Conservation (phyloP, 2,888 invertebrate species). For the Rosalia funebris region DNA sequence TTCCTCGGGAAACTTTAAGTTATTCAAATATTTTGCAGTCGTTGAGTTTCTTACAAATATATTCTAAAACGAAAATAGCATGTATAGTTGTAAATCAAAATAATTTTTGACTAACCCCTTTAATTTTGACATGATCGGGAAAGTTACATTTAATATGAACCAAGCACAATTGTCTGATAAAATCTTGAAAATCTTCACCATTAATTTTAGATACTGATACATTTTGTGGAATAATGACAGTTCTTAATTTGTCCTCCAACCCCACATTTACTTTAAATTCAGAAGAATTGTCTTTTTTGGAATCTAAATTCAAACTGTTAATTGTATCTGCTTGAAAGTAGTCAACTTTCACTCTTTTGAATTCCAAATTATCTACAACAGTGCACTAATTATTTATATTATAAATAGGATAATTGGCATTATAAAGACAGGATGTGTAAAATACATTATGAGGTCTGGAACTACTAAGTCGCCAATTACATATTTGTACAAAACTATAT, state of each 20-base stretch:
- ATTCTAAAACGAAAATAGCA: slow-evolving; percentile 59
- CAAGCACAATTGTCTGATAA: slow-evolving; percentile 64
- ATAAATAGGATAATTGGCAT: too few species aligned
- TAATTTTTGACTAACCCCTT: slow-evolving; percentile 62
- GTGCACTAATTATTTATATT: too few species aligned
- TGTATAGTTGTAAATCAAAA: slow-evolving; percentile 3
- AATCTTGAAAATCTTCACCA: slow-evolving; percentile 63
- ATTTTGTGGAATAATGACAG: slow-evolving; percentile 52
- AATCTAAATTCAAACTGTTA: slow-evolving; percentile 40
- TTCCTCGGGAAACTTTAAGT: slow-evolving; percentile 66
- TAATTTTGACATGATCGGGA: slow-evolving; percentile 61
- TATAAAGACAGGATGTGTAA: too few species aligned
- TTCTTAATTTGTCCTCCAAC: slow-evolving; percentile 33
- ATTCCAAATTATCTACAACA: slow-evolving; percentile 46
- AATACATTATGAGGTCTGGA: too few species aligned
- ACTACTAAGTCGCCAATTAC: too few species aligned
- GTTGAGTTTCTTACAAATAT: slow-evolving; percentile 56
- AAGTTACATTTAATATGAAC: slow-evolving; percentile 60
- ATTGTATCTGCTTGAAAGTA: slow-evolving; percentile 41
- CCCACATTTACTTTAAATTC: not conserved
- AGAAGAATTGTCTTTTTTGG: slow-evolving; percentile 10
- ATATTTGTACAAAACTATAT: too few species aligned
- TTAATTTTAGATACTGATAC: slow-evolving; percentile 63
- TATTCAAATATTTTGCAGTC: slow-evolving; percentile 62
- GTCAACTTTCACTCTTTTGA: slow-evolving; percentile 46